Evolutionary conservation across 2,113 vertebrate species (phyloP).

Genomic region (Ophthalmotilapia sp.): DNA sequence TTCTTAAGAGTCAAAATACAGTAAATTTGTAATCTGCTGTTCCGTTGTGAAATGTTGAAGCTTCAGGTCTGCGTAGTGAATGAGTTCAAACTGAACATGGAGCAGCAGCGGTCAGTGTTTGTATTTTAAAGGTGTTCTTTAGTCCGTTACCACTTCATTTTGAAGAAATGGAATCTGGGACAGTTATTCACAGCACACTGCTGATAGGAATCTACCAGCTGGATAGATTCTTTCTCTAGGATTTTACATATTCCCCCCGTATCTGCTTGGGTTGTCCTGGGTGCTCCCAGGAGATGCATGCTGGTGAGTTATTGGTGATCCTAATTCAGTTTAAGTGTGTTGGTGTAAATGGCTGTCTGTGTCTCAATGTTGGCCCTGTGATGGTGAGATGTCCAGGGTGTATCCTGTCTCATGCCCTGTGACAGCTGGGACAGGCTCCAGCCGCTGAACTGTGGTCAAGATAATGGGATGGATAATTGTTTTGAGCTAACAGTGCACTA

Average conservation of each 20-base stretch:
- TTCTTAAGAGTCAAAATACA: not conserved
- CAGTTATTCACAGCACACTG: not conserved
- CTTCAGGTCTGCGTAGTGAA: not conserved
- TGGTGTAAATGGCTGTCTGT: not conserved
- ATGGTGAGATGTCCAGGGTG: not conserved
- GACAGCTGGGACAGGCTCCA: not conserved
- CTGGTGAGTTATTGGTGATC: not conserved
- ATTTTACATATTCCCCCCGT: fast-evolving
- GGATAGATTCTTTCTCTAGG: not conserved
- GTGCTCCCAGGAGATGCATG: not conserved
- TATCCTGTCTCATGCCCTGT: not conserved
- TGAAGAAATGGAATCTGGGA: not conserved
- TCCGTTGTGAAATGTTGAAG: not conserved
- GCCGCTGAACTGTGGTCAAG: not conserved
- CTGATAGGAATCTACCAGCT: not conserved
- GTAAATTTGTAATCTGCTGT: not conserved
- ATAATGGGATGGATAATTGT: not conserved
- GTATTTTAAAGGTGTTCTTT: not conserved
- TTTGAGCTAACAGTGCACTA: not conserved
- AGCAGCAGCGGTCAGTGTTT: not conserved
- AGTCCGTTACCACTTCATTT: not conserved
- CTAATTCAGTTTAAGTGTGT: not conserved
- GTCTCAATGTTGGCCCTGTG: not conserved
- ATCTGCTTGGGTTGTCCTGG: not conserved
- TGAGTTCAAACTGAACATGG: not conserved